Conservation (phyloP, 2,797 vertebrate genomes). For the Paratrypauchen microcephalus region DNA sequence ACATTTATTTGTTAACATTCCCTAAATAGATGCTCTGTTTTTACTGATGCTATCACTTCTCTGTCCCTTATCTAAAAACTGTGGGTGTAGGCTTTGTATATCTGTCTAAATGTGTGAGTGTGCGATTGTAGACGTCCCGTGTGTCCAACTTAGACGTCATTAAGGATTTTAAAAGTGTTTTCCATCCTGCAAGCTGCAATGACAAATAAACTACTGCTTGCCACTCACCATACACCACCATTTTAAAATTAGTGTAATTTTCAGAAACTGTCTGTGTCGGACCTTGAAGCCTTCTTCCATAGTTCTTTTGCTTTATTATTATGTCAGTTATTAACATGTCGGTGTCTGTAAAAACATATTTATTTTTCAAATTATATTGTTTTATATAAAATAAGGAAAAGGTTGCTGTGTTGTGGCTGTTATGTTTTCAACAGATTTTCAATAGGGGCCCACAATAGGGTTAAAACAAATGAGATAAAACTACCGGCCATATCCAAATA, state of each 20-base stretch:
- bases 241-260: slow-evolving; percentile 41
- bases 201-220: slow-evolving; percentile 66
- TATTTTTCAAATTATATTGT: slow-evolving; percentile 99
- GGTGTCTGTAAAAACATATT: slow-evolving; percentile 94
- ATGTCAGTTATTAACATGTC: slow-evolving; percentile 86
- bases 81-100: slow-evolving; percentile 32
- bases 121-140: slow-evolving; percentile 32
- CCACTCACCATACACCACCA: slow-evolving; percentile 46
- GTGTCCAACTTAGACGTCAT: slow-evolving; percentile 53
- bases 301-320: slow-evolving; percentile 64
- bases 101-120: slow-evolving; percentile 37
- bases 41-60: slow-evolving; percentile 54
- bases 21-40: slow-evolving; percentile 60
- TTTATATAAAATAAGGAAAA: slow-evolving; percentile 92
- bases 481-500: not conserved
- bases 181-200: slow-evolving; percentile 52
- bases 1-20: slow-evolving; percentile 72
- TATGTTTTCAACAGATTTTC: slow-evolving; percentile 62
- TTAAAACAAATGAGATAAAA: not conserved
- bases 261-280: slow-evolving; percentile 53
- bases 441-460: slow-evolving; percentile 23
- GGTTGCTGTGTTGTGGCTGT: slow-evolving; percentile 72
- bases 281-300: slow-evolving; percentile 68
- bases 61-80: slow-evolving; percentile 39
- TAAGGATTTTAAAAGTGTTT: slow-evolving; percentile 55